Evolutionary conservation across 2,888 invertebrate genomes (phyloP).

Genomic region (Drosophila borealis): DNA sequence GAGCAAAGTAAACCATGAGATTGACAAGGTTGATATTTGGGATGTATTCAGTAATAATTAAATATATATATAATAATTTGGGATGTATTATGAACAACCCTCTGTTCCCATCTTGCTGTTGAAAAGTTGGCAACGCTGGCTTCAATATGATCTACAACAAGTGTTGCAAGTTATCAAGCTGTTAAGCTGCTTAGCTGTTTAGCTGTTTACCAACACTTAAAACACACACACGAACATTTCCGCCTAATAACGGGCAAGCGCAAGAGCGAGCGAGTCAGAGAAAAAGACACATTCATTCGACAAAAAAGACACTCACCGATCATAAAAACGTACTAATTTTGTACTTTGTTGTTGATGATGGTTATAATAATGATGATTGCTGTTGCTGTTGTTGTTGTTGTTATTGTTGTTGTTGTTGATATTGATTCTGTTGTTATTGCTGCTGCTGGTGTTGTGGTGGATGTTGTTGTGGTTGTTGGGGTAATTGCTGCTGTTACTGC

Average conservation of each 20-base stretch:
- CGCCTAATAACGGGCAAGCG: constrained; percentile 4
- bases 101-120: too few species aligned
- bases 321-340: constrained; percentile 54
- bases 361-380: constrained; percentile 28
- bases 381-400: constrained; percentile 26
- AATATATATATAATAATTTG: too few species aligned
- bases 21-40: too few species aligned
- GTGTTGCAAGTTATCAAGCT: neutral
- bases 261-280: neutral
- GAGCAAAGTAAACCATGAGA: too few species aligned
- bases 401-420: constrained; percentile 49
- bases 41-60: too few species aligned
- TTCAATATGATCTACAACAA: neutral
- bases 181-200: neutral
- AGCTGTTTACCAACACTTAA: constrained; percentile 19
- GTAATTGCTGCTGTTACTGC: constrained; percentile 50
- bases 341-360: constrained; percentile 42
- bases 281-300: constrained; percentile 4
- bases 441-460: constrained; percentile 23
- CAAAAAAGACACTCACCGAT: constrained; percentile 62
- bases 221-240: constrained; percentile 7
- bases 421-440: constrained; percentile 51
- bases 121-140: neutral
- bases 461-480: constrained; percentile 46
- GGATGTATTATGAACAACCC: too few species aligned